Base-by-base conservation (phyloP, 2,888 invertebrate genomes). In the Suillia variegata region DNA sequence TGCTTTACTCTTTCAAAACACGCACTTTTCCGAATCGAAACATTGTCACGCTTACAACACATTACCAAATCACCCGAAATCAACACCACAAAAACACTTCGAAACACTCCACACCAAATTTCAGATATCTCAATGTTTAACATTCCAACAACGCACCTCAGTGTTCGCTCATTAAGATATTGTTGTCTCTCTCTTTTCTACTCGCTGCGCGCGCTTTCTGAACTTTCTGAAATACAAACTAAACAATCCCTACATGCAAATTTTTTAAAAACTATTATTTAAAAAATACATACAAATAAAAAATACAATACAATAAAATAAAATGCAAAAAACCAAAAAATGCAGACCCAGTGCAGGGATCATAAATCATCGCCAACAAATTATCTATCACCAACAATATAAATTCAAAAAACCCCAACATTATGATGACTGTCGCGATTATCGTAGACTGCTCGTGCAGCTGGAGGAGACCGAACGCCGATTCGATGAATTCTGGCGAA, bases 401-500 rank as follows among this genome's bases (percentile, higher is more conserved):
- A 77, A 75, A 69, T 75, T 77, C 67, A 77, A 77, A 70, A 73
- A 77, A 77, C 74, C 76, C 15, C 74, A 77, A 77, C 77, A 78
- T 75, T 77, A 79, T 79, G 81, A 81, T 75, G 80, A 81, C 71
- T 80, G 80, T 80, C 82, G 81, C 77, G 80, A 79, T 78, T 78
- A 78, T 80, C 85, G 70, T 84, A 93, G 96, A 82, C 87, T 96
- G 77, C 84, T 97, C 70, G 91, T 94, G 60, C 96, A 96, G 84
- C 84, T 96, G 76, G 96, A 96, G 81, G 96, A 96, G 85, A 97
- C 96, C 68, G 94, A 95, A 83, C 87, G 89, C 73, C 93, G 94
- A 66, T 97, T 98, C 82, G 95, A 96, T 81, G 90, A 91, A 71
- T 97, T 96, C 84, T 98, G 97, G 97, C 88, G 89, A 58, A 90